Percentiles rank a stretch among this genome's conserved stretches.
Conservation (phyloP, 1,140 invertebrate species). For the Drosophila lowei region DNA sequence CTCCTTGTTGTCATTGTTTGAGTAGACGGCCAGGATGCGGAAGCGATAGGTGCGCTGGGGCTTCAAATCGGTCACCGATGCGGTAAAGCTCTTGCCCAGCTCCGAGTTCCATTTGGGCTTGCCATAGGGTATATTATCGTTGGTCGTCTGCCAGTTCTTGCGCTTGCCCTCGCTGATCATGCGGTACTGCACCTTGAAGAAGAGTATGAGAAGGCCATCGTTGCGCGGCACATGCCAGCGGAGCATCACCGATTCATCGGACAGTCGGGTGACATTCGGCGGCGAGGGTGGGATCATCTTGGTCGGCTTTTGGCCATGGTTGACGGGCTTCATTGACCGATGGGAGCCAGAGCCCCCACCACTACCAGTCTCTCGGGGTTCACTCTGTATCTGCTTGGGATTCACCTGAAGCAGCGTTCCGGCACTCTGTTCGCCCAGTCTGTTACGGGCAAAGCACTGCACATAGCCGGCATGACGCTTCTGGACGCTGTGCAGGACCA, state of each 20-base stretch:
- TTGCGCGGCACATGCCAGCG: slow-evolving; percentile 93
- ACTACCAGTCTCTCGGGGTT: slow-evolving; percentile 29
- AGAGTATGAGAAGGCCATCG: slow-evolving; percentile 90
- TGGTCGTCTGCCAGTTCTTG: slow-evolving; percentile 90
- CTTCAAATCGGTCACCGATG: slow-evolving; percentile 88
- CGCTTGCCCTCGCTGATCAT: slow-evolving; percentile 70
- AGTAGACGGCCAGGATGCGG: slow-evolving; percentile 95
- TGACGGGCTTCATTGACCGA: slow-evolving; percentile 10
- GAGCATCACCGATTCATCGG: slow-evolving; percentile 95
- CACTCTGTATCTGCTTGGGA: slow-evolving; percentile 88
- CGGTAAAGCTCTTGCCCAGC: slow-evolving; percentile 84
- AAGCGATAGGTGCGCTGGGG: slow-evolving; percentile 90
- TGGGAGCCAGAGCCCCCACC: neutral
- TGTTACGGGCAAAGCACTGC: slow-evolving; percentile 94
- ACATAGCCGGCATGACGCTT: slow-evolving; percentile 94
- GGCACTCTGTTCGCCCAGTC: slow-evolving; percentile 87
- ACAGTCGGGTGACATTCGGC: slow-evolving; percentile 92
- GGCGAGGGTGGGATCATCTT: slow-evolving; percentile 91
- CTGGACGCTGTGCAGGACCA: slow-evolving; percentile 87
- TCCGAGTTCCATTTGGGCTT: slow-evolving; percentile 86
- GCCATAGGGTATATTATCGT: slow-evolving; percentile 89
- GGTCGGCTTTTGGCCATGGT: slow-evolving; percentile 25
- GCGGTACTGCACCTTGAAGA: slow-evolving; percentile 90
- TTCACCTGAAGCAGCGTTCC: slow-evolving; percentile 88
- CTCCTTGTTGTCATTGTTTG: slow-evolving; percentile 95